phyloP scores from a whole-genome alignment of 2,113 vertebrate species.

The Pyxicephalus adspersus region DNA sequence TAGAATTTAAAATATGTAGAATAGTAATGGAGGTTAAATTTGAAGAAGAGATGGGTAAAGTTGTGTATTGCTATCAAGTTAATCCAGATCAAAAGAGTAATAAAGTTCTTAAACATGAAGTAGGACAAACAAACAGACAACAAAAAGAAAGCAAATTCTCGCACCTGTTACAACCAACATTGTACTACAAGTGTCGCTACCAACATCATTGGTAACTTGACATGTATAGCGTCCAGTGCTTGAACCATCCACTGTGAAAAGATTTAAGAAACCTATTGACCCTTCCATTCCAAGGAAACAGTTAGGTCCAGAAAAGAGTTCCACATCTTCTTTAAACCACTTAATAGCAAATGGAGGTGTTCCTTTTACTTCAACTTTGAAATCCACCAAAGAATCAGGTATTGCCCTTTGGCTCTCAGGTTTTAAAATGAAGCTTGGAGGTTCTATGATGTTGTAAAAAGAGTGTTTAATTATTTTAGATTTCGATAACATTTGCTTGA shows the following conservation, averaged over 20 bases:
- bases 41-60: background rate
- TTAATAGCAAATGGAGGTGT: slow-evolving; percentile 91
- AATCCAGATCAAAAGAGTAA: background rate
- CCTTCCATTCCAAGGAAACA: slow-evolving; percentile 92
- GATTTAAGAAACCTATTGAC: slow-evolving; percentile 87
- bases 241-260: slow-evolving; percentile 85
- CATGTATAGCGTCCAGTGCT: slow-evolving; percentile 91
- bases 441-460: slow-evolving; percentile 82
- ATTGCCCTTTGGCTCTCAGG: slow-evolving; percentile 85
- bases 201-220: slow-evolving; percentile 94
- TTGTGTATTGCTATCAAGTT: background rate
- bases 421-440: slow-evolving; percentile 88
- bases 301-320: slow-evolving; percentile 87
- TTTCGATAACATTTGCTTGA: background rate
- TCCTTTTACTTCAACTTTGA: slow-evolving; percentile 90
- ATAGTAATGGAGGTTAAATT: background rate
- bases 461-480: slow-evolving; percentile 56
- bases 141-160: slow-evolving; percentile 61
- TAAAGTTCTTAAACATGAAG: slow-evolving; percentile 58
- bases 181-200: slow-evolving; percentile 88
- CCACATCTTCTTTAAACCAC: slow-evolving; percentile 94
- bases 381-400: slow-evolving; percentile 87
- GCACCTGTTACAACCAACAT: slow-evolving; percentile 87
- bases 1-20: slow-evolving; percentile 20
- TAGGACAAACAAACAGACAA: slow-evolving; percentile 54